Evolutionary conservation across 1,140 invertebrate genomes (phyloP).

Genomic region (Brachionus koreanus): DNA sequence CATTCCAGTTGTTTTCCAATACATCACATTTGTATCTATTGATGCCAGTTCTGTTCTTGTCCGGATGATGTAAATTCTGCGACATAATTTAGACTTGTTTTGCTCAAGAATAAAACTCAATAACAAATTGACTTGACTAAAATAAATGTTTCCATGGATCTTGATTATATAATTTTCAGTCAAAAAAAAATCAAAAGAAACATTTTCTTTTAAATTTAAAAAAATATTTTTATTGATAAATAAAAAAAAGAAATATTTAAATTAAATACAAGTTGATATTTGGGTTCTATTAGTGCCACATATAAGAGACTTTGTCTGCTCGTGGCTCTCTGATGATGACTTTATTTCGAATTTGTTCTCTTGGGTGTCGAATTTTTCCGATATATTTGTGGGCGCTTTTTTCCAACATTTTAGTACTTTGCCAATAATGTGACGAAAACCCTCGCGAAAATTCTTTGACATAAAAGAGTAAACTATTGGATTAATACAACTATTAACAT

Average conservation of each 20-base stretch:
- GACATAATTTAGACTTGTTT: constrained; percentile 3
- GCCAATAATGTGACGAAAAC: constrained; percentile 59
- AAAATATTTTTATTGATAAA: background rate
- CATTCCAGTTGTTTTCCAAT: constrained; percentile 21
- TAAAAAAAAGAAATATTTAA: background rate
- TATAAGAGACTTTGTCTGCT: background rate
- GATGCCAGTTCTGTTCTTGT: constrained; percentile 11
- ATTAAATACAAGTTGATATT: constrained; percentile 6
- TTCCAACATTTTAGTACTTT: background rate
- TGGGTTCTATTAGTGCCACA: constrained; percentile 6
- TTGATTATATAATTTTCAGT: background rate
- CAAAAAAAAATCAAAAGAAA: background rate
- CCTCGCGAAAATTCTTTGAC: constrained; percentile 72
- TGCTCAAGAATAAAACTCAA: background rate
- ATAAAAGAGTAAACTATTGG: constrained; percentile 76
- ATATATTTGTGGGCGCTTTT: background rate
- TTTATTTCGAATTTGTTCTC: constrained; percentile 1
- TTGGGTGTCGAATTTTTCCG: background rate
- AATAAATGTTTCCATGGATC: constrained; percentile 3
- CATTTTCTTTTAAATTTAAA: background rate
- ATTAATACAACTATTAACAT: constrained; percentile 72
- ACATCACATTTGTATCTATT: background rate
- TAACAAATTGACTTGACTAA: background rate
- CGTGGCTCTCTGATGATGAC: constrained; percentile 22
- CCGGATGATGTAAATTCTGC: constrained; percentile 16